Percentiles rank a stretch among this genome's conserved stretches.
Conservation (phyloP, 2,113 vertebrate species). For the Syngnathus typhle region DNA sequence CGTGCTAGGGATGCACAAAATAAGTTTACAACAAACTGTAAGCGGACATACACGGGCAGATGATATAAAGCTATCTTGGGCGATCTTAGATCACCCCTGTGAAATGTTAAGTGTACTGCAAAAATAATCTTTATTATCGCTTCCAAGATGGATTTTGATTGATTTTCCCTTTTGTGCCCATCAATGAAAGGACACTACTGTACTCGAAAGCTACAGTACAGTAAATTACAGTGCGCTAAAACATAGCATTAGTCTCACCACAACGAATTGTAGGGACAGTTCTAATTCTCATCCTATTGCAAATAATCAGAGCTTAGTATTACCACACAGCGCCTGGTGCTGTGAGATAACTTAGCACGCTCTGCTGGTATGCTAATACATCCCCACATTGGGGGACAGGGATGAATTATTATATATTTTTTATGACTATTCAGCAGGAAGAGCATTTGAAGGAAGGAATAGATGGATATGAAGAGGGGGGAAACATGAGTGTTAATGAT, state of each 20-base stretch:
- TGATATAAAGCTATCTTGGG: no score
- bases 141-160: slow-evolving; percentile 26
- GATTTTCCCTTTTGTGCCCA: slow-evolving; percentile 20
- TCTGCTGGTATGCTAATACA: slow-evolving; percentile 57
- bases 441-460: slow-evolving; percentile 32
- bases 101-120: not conserved
- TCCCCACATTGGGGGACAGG: slow-evolving; percentile 42
- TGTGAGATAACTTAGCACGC: slow-evolving; percentile 66
- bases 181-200: slow-evolving; percentile 15
- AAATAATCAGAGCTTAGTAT: slow-evolving; percentile 66
- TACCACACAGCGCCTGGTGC: slow-evolving; percentile 58
- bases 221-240: slow-evolving; percentile 48
- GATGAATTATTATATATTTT: slow-evolving; percentile 58
- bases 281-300: slow-evolving; percentile 61
- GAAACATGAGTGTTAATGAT: slow-evolving; percentile 22
- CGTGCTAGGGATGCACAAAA: not conserved
- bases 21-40: not conserved
- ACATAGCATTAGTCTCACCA: slow-evolving; percentile 54
- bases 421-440: slow-evolving; percentile 54
- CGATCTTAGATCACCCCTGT: no score
- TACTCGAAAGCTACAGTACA: slow-evolving; percentile 21
- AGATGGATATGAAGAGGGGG: slow-evolving; percentile 27
- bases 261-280: slow-evolving; percentile 55
- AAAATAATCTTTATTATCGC: slow-evolving; percentile 20
- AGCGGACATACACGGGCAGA: no score